A percentile compares a stretch with the other conserved stretches of the same genome.
These are phyloP conservation scores for Nannoperca obscura DNA, from an alignment of 2,797 vertebrate species.

Conservation along the genomic window DNA sequence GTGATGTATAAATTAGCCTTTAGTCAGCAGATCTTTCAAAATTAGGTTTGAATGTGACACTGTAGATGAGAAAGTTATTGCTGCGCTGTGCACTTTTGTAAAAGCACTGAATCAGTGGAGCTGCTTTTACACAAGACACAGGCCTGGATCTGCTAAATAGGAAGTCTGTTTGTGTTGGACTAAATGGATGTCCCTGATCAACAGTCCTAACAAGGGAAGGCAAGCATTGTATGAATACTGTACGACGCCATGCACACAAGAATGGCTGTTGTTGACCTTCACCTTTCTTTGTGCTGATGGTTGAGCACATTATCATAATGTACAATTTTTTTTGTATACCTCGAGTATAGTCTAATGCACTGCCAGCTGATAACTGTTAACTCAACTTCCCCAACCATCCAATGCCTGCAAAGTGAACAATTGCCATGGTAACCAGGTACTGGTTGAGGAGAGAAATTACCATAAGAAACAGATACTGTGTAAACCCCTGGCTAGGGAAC, in stretches of 20 bases:
- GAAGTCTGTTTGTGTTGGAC: conserved; percentile 15
- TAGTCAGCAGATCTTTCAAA: conserved; percentile 65
- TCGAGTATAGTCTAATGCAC: background rate
- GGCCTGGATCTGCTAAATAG: conserved; percentile 18
- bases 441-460: conserved; percentile 54
- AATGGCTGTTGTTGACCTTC: background rate
- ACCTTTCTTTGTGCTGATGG: background rate
- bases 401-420: conserved; percentile 32
- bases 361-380: conserved; percentile 22
- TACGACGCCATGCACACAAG: conserved; percentile 4
- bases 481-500: conserved; percentile 51
- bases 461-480: conserved; percentile 61
- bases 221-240: background rate
- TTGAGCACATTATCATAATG: background rate
- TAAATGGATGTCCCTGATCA: conserved; percentile 14
- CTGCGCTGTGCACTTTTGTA: conserved; percentile 51
- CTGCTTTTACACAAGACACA: conserved; percentile 2
- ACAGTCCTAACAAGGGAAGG: conserved; percentile 18
- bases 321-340: background rate
- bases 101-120: conserved; percentile 51
- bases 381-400: conserved; percentile 36
- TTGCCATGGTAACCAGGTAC: conserved; percentile 57
- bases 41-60: conserved; percentile 64
- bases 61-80: conserved; percentile 50
- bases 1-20: conserved; percentile 44